Evolutionary conservation across 2,888 invertebrate species (phyloP).

Genomic region (Drosophila kambysellisi): DNA sequence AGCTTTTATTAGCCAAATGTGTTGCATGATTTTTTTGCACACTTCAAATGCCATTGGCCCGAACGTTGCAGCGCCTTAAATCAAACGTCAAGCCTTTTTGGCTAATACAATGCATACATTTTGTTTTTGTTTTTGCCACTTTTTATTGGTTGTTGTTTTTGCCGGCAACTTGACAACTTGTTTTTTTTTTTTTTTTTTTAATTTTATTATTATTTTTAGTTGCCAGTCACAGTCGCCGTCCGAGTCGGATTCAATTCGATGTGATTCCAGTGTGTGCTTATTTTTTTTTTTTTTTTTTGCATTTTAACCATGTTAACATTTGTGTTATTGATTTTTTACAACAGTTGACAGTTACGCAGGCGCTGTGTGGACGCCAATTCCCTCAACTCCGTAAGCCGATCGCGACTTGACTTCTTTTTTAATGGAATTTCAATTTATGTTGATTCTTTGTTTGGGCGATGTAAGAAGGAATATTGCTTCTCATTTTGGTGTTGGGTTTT

Average conservation of each 20-base stretch:
- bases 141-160: slow-evolving; percentile 47
- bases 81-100: slow-evolving; percentile 46
- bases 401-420: slow-evolving; percentile 32
- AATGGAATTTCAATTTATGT: slow-evolving; percentile 40
- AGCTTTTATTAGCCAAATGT: slow-evolving; percentile 75
- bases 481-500: not conserved
- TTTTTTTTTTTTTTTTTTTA: slow-evolving; percentile 15
- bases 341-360: slow-evolving; percentile 77
- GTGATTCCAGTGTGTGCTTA: slow-evolving; percentile 13
- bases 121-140: slow-evolving; percentile 1
- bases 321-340: slow-evolving; percentile 79
- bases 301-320: slow-evolving; percentile 71
- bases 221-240: slow-evolving; percentile 22
- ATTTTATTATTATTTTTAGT: slow-evolving; percentile 14
- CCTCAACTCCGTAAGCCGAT: slow-evolving; percentile 4
- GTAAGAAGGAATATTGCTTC: not conserved
- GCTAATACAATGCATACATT: slow-evolving; percentile 50
- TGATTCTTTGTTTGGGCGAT: not conserved
- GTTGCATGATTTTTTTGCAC: slow-evolving; percentile 47
- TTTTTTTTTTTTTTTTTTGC: slow-evolving; percentile 18
- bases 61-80: slow-evolving; percentile 47
- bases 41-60: slow-evolving; percentile 59
- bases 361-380: slow-evolving; percentile 33
- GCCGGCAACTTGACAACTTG: slow-evolving; percentile 34
- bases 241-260: slow-evolving; percentile 20